Conservation (phyloP, 2,888 invertebrate species). For the Catocala nupta region DNA sequence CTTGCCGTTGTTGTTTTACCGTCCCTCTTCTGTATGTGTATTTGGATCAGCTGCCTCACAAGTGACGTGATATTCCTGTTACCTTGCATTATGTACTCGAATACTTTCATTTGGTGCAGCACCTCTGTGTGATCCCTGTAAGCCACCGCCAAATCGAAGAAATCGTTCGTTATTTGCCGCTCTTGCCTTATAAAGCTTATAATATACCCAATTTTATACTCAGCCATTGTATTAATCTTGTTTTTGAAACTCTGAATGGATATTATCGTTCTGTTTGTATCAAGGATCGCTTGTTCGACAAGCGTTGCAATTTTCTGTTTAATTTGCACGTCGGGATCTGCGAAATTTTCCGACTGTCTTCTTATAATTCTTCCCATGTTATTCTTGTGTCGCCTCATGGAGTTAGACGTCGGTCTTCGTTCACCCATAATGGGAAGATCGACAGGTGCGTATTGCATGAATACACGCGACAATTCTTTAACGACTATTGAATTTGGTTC, state of each 20-base stretch:
- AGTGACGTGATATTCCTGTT: slow-evolving; percentile 75
- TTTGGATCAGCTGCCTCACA: slow-evolving; percentile 70
- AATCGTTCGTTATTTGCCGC: slow-evolving; percentile 70
- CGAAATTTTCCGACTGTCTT: not conserved
- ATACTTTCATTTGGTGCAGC: slow-evolving; percentile 76
- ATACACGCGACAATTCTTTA: too few species aligned
- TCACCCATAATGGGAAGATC: too few species aligned
- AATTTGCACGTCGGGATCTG: slow-evolving; percentile 58
- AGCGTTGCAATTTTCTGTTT: slow-evolving; percentile 70
- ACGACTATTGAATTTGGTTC: not conserved
- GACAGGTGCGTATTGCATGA: too few species aligned
- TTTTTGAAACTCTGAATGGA: slow-evolving; percentile 58
- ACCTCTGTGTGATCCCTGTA: slow-evolving; percentile 74
- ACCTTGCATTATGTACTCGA: slow-evolving; percentile 75
- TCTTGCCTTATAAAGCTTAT: slow-evolving; percentile 74
- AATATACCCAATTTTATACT: slow-evolving; percentile 74
- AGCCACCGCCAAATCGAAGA: slow-evolving; percentile 76
- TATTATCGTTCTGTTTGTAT: slow-evolving; percentile 63
- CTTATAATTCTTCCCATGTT: not conserved
- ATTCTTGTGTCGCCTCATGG: too few species aligned
- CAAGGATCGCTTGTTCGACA: slow-evolving; percentile 70
- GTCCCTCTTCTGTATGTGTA: slow-evolving; percentile 58
- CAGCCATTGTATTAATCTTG: slow-evolving; percentile 48
- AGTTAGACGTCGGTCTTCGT: too few species aligned
- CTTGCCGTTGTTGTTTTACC: not conserved